Conservation (phyloP, 2,888 invertebrate genomes). For the Tholera decimalis region DNA sequence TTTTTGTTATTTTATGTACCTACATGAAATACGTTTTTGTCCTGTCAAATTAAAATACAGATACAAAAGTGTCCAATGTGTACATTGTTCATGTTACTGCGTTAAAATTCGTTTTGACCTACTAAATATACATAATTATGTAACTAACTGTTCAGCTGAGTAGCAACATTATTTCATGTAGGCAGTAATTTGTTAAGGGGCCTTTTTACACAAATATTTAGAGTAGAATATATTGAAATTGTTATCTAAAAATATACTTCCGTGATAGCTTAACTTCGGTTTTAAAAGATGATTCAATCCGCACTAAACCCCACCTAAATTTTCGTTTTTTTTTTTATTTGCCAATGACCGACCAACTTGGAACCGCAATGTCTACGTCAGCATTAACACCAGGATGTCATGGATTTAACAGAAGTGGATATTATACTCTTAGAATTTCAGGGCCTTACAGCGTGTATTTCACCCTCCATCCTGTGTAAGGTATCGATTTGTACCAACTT, state of each 20-base stretch:
- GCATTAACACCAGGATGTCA: conserved; percentile 6
- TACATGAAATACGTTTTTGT: neutral
- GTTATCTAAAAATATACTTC: too few relatives aligned
- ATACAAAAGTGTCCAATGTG: neutral
- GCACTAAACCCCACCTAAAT: neutral
- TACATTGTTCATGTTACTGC: too few relatives aligned
- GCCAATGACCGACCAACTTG: neutral
- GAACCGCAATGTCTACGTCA: neutral
- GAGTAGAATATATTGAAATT: too few relatives aligned
- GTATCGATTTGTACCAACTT: conserved; percentile 21
- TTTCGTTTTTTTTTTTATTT: neutral
- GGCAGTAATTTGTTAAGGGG: too few relatives aligned
- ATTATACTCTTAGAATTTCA: conserved; percentile 15
- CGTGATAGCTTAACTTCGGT: too few relatives aligned
- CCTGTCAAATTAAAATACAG: neutral
- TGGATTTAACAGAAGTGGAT: conserved; percentile 14
- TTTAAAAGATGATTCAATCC: too few relatives aligned
- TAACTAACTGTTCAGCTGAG: too few relatives aligned
- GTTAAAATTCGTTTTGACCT: too few relatives aligned
- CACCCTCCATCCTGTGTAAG: neutral
- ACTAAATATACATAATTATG: too few relatives aligned
- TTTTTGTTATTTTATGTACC: neutral
- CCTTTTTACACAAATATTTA: too few relatives aligned
- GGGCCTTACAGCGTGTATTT: conserved; percentile 1
- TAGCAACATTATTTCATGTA: too few relatives aligned